Base-by-base conservation (phyloP, 2,888 invertebrate species). In the Tribolium freemani region DNA sequence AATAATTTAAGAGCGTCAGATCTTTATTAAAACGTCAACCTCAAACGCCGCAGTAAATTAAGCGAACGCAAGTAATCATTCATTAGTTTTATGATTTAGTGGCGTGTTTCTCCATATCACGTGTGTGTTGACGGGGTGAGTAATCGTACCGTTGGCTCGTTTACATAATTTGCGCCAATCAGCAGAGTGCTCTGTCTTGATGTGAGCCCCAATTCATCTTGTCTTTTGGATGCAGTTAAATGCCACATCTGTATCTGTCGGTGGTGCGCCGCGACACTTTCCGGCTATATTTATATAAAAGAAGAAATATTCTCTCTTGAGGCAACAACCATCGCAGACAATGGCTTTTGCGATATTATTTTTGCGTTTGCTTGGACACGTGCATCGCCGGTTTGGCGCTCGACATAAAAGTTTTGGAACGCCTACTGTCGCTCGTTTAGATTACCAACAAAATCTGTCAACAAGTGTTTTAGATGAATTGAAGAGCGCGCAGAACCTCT, bases 101-200 rank as follows among this genome's bases (percentile, higher is more conserved):
- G 71, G 74, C 48, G 50, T 69, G 75, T 73, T 60, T 16, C 21
- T 69, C 20, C 8, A 9, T 61, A 57, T 38, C 63, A 69, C 51
- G 72, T 71, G 76, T 74, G 72, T 77, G 82, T 79, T 81, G 83
- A 81, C 80, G 76, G 75, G 74, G 76, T 80, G 79, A 82, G 75
- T 79, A 78, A 80, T 78, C 71, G 70, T 71, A 71, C 68, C 72
- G 75, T 78, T 77, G 81, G 77, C 78, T 81, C 81, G 82, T 84
- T 84, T 82, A 84, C 82, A 80, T 84, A 86, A 86, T 86, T 86
- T 83, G 83, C 81, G 83, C 84, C 86, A 86, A 86, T 86, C 85
- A 86, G 77, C 79, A 71, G 80, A 80, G 77, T 83, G 76, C 80
- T 86, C 82, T 80, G 83, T 86, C 86, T 84, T 85, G 79, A 76